These are phyloP conservation scores for Epinotia demarniana DNA, from an alignment of 2,888 invertebrate species.

Conservation along the genomic window DNA sequence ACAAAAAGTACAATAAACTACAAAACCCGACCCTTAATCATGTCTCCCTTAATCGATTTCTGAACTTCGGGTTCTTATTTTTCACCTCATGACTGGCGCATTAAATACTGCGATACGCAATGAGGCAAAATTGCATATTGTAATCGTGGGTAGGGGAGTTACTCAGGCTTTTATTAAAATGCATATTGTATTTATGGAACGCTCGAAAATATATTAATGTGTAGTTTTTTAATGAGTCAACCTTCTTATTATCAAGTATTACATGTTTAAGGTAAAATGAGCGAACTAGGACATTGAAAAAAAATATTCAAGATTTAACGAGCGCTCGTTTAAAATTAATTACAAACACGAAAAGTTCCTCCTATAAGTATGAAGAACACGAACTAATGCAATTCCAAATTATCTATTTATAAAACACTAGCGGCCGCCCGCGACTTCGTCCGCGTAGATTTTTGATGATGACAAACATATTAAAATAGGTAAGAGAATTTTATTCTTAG, in stretches of 20 bases:
- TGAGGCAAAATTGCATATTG: constrained; percentile 72
- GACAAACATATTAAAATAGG: too few species aligned
- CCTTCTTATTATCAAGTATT: background rate
- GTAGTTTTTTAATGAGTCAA: background rate
- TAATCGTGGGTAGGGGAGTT: constrained; percentile 53
- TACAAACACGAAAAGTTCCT: too few species aligned
- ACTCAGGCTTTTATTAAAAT: constrained; percentile 51
- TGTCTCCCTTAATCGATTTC: constrained; percentile 80
- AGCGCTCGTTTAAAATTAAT: background rate
- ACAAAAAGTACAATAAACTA: constrained; percentile 58
- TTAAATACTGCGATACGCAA: constrained; percentile 71
- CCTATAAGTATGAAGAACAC: too few species aligned
- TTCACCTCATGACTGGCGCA: constrained; percentile 63
- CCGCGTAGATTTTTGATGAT: too few species aligned
- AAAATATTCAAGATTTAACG: background rate
- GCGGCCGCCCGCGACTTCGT: too few species aligned
- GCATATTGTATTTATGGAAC: constrained; percentile 20
- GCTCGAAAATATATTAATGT: constrained; percentile 7
- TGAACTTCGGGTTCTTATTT: constrained; percentile 71
- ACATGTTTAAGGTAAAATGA: background rate
- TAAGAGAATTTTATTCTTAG: too few species aligned
- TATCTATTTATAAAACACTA: background rate
- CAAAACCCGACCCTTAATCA: constrained; percentile 67
- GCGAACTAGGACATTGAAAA: background rate
- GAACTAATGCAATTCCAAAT: too few species aligned